Evolutionary conservation across 2,113 vertebrate genomes (phyloP), one percentile per base, ranked within the genome.

Genomic region (Brachyistius frenatus): DNA sequence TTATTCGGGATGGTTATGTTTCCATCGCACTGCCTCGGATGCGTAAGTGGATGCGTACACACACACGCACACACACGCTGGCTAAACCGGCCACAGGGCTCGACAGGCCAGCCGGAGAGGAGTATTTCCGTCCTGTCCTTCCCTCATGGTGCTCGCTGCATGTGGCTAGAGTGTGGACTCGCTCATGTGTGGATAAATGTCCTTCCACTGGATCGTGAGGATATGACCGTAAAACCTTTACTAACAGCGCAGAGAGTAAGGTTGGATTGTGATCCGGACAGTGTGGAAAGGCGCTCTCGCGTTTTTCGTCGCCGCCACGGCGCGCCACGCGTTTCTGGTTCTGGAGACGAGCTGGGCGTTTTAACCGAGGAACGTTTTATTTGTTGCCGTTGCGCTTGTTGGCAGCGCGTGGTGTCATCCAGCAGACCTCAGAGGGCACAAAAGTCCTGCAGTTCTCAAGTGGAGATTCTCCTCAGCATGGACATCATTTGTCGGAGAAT

Each of bases 1-100:
- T 65, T 73, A 33, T 67, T 41, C 76, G 58, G 74, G 57, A 79
- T 78, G 71, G 76, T 69, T 74, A 8, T 13, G 46, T 85, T 73
- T 67, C 77, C 61, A 69, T 68, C 70, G 68, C 75, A 39, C 66
- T 55, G 66, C 57, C 49, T 5, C 65, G 72, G 81, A 89, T 86
- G 92, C 89, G 90, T 89, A 90, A 91, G 88, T 86, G 90, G 89
- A 88, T 72, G 79, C 84, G 81, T 76, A n/a, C 78, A 79, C 73
- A 73, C 73, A 7, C 84, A 78, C 72, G 11, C 23, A 23, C 23
- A 23, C 78, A 78, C 75, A 71, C 74, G 5, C 50, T 61, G 64
- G 44, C 46, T 52, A 41, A 70, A 75, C 58, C 73, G 52, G 65
- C 80, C 60, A 41, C 30, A 50, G 5, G 72, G 68, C 60, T 88